phyloP scores from a whole-genome alignment of 2,888 invertebrate species.

The Aphidius colemani region DNA sequence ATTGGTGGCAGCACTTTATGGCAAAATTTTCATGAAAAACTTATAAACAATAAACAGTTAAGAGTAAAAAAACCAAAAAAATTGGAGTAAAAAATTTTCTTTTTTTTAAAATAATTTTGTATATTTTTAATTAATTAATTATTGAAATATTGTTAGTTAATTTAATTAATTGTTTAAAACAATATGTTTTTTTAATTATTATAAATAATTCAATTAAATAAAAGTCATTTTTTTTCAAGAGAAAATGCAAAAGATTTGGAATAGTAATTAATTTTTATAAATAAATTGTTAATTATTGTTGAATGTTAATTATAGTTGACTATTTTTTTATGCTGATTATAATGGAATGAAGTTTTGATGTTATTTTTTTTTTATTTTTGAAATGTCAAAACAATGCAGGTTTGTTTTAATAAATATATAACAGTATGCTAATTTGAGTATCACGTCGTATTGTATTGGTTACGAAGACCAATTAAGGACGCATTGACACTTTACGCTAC shows the following conservation, averaged over 20 bases:
- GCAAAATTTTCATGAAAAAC: neutral
- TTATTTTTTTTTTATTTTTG: too few relatives aligned
- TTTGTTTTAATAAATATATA: constrained; percentile 17
- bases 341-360: too few relatives aligned
- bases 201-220: neutral
- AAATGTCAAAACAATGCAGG: too few relatives aligned
- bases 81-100: too few relatives aligned
- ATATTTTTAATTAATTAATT: too few relatives aligned
- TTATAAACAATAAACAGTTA: neutral
- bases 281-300: too few relatives aligned
- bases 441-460: constrained; percentile 37
- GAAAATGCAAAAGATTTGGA: too few relatives aligned
- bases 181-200: neutral
- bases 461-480: constrained; percentile 47
- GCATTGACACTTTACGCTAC: constrained; percentile 38
- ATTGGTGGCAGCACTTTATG: constrained; percentile 4
- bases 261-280: too few relatives aligned
- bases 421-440: constrained; percentile 23
- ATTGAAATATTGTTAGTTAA: neutral
- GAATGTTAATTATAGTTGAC: too few relatives aligned
- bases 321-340: too few relatives aligned
- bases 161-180: neutral
- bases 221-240: neutral
- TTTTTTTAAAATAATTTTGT: too few relatives aligned
- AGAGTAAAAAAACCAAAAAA: too few relatives aligned